Evolutionary conservation across 2,888 invertebrate species (phyloP).

Genomic region (Tinea semifulvella): DNA sequence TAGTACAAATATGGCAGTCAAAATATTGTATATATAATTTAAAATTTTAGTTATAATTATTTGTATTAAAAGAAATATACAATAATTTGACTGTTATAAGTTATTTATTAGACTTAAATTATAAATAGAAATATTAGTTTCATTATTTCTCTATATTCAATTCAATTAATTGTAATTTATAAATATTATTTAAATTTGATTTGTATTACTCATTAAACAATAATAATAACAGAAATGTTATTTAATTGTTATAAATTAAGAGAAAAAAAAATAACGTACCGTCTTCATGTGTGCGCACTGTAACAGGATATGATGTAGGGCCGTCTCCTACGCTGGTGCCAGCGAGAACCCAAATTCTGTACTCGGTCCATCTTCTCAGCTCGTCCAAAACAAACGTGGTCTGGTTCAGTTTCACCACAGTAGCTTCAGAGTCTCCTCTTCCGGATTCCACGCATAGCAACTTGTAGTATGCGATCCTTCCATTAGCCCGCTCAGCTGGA

Average conservation of each 20-base stretch:
- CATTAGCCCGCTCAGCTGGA: constrained; percentile 89
- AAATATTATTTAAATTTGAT: no score
- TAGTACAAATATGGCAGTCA: neutral
- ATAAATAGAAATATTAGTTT: no score
- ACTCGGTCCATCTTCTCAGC: constrained; percentile 94
- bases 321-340: constrained; percentile 97
- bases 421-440: constrained; percentile 85
- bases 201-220: no score
- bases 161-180: no score
- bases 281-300: constrained; percentile 96
- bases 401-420: constrained; percentile 80
- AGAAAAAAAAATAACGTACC: constrained; percentile 78
- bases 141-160: no score
- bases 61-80: neutral
- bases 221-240: no score
- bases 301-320: constrained; percentile 90
- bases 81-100: neutral
- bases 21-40: neutral
- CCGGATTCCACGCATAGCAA: constrained; percentile 89
- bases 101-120: constrained; percentile 14
- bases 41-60: neutral
- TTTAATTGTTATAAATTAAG: constrained; percentile 26
- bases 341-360: constrained; percentile 96
- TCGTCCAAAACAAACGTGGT: constrained; percentile 86
- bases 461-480: constrained; percentile 94